phyloP scores from a whole-genome alignment of 2,888 invertebrate genomes.

The Hesperia comma region DNA sequence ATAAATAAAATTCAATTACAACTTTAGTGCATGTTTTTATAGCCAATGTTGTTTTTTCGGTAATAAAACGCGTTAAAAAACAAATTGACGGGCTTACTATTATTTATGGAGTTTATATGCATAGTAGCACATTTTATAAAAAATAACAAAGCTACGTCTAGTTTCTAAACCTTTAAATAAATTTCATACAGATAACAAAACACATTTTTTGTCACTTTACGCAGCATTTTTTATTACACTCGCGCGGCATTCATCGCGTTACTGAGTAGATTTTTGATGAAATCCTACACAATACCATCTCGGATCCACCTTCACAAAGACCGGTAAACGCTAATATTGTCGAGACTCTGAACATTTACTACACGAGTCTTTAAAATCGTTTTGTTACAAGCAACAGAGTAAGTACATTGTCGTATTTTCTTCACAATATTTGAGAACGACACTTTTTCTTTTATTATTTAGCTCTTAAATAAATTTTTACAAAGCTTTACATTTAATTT shows the following conservation, averaged over 20 bases:
- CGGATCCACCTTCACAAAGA: neutral
- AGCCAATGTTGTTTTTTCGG: too few relatives aligned
- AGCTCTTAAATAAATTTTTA: neutral
- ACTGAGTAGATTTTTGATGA: neutral
- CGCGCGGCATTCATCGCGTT: neutral
- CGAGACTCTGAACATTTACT: constrained; percentile 1
- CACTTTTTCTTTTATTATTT: constrained; percentile 6
- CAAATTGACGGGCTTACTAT: too few relatives aligned
- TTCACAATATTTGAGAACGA: constrained; percentile 26
- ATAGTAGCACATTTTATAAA: too few relatives aligned
- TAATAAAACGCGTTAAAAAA: too few relatives aligned
- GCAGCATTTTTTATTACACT: neutral
- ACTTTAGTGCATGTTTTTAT: too few relatives aligned
- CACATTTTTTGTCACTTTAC: neutral
- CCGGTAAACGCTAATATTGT: constrained; percentile 8
- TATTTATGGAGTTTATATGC: too few relatives aligned
- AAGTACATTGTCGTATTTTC: constrained; percentile 24
- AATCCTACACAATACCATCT: neutral
- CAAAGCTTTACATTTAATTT: neutral
- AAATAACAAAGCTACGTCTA: too few relatives aligned
- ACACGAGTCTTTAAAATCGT: constrained; percentile 19
- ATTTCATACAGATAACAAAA: neutral
- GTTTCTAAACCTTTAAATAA: too few relatives aligned
- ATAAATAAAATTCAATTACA: too few relatives aligned
- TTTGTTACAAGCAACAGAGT: constrained; percentile 23